Evolutionary conservation across 2,113 vertebrate genomes (phyloP).

Genomic region (Ariopsis seemanni): DNA sequence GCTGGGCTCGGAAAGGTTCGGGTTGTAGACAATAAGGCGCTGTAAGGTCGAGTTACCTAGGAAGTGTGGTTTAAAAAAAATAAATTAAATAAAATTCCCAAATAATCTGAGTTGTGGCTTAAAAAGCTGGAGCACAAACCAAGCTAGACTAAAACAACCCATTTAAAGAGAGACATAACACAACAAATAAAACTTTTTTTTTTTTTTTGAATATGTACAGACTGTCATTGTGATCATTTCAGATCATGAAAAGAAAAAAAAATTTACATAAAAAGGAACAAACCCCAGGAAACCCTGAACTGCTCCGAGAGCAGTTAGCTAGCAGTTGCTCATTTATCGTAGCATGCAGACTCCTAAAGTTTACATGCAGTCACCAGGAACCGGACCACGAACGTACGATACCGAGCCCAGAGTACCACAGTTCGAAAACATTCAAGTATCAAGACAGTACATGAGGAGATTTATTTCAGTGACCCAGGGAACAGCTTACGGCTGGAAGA

Average conservation of each 20-base stretch:
- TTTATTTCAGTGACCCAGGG: background rate
- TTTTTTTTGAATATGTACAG: slow-evolving; percentile 43
- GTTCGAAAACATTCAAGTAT: slow-evolving; percentile 39
- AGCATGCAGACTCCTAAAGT: slow-evolving; percentile 18
- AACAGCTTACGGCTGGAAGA: background rate
- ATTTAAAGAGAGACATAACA: slow-evolving; percentile 25
- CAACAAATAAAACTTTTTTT: slow-evolving; percentile 37
- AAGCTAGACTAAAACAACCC: slow-evolving; percentile 35
- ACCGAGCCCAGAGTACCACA: slow-evolving; percentile 26
- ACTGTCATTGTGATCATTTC: background rate
- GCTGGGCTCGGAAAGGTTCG: slow-evolving; percentile 29
- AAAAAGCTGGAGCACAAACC: slow-evolving; percentile 33
- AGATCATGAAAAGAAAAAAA: background rate
- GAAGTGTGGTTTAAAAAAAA: background rate
- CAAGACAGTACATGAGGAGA: slow-evolving; percentile 2
- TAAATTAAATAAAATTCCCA: background rate
- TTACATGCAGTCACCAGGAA: slow-evolving; percentile 47
- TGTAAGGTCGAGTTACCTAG: slow-evolving; percentile 46
- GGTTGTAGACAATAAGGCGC: slow-evolving; percentile 67
- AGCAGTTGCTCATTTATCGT: slow-evolving; percentile 7
- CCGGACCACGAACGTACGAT: background rate
- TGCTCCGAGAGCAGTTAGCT: background rate
- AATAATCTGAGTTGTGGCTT: slow-evolving; percentile 48
- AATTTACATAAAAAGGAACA: background rate
- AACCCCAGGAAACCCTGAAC: slow-evolving; percentile 22